Evolutionary conservation across 2,797 vertebrate genomes (phyloP), one percentile per base, ranked within the genome.

Genomic region (Mycteria americana): DNA sequence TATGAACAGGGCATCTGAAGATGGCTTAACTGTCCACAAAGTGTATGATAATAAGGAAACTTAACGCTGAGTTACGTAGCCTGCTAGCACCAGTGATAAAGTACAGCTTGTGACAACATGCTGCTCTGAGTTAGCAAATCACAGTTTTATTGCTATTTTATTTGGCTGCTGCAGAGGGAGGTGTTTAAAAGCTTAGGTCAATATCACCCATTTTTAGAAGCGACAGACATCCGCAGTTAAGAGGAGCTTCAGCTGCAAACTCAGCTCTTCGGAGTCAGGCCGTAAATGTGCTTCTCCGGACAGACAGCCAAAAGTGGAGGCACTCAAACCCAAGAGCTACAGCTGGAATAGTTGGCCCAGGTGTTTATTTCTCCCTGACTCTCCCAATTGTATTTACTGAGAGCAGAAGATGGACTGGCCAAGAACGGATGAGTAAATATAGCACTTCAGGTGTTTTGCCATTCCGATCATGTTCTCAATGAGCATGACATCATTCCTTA

Each of bases 191-290:
- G 84, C 60, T 91, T 65, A 78, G 93, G 95, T 88, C 84, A 91
- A 7, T 59, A 78, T 16, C 88, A 72, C 62, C n/a, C 64, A 68
- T 50, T 94, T 93, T 88, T 85, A 92, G 92, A 94, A 91, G 70
- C 2, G 6, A 56, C 65, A 86, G 84, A 70, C 77, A 82, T 85
- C 84, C 2, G 24, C 63, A 74, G 67, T 50, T 51, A 68, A 60
- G 83, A 90, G 27, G 75, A 85, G 62, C 72, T 94, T 92, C 86
- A 92, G 90, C 70, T 97, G 88, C 86, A 92, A 30, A 18, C 53
- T 91, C 92, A 90, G 89, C 68, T 33, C 78, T 70, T 73, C 13
- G 2, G 70, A 56, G 78, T 41, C 46, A 75, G 74, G 70, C 81
- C 75, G 30, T n/a, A 54, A 78, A n/a, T 1, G 3, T 0, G 0